These are phyloP conservation scores for Ophion slaviceki DNA, from an alignment of 2,888 invertebrate genomes.

Conservation along the genomic window DNA sequence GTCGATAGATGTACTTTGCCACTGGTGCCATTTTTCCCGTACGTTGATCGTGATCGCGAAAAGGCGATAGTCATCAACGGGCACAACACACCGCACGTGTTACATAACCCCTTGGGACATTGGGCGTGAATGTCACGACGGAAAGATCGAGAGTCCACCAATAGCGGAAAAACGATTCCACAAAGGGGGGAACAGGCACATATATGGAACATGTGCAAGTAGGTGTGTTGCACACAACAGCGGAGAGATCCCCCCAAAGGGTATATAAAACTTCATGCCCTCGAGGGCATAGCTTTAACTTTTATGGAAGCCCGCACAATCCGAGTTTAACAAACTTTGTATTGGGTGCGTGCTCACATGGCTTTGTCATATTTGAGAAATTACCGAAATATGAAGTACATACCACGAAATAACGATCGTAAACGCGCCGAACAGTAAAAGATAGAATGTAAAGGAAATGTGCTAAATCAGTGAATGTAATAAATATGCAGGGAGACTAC, in stretches of 20 bases:
- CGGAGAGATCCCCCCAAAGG: background rate
- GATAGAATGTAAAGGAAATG: no score
- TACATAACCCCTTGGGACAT: slow-evolving; percentile 75
- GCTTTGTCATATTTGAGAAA: background rate
- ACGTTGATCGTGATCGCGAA: slow-evolving; percentile 36
- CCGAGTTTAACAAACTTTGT: background rate
- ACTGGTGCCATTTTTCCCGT: slow-evolving; percentile 56
- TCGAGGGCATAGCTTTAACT: slow-evolving; percentile 74
- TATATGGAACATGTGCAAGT: slow-evolving; percentile 63
- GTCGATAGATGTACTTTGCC: slow-evolving; percentile 64
- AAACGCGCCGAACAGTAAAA: no score
- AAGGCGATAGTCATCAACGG: slow-evolving; percentile 61
- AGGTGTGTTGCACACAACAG: background rate
- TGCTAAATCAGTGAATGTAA: no score
- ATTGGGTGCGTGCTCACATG: background rate
- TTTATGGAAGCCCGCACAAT: slow-evolving; percentile 51
- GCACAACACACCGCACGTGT: slow-evolving; percentile 72
- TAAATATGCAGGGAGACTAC: no score
- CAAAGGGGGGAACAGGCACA: slow-evolving; percentile 60
- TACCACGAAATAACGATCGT: no score
- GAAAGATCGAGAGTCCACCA: slow-evolving; percentile 34
- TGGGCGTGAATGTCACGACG: slow-evolving; percentile 47
- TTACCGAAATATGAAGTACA: background rate
- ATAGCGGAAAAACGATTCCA: slow-evolving; percentile 37
- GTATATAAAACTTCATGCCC: slow-evolving; percentile 49